Conservation (phyloP, 2,797 vertebrate genomes). For the Craterocephalus amniculus region DNA sequence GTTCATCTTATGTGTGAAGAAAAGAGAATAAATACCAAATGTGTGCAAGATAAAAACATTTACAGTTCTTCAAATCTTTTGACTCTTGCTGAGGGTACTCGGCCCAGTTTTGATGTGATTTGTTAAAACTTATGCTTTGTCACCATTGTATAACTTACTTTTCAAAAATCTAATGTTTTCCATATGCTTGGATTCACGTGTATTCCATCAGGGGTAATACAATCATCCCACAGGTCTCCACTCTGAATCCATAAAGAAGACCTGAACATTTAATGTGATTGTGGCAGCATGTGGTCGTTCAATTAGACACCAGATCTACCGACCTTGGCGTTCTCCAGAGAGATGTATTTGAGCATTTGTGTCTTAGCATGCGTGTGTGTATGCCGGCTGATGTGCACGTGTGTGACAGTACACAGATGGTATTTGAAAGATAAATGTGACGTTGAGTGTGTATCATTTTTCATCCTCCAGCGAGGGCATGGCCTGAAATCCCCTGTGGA, state of each 20-base stretch:
- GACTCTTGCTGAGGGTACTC: not conserved
- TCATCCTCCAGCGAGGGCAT: conserved; percentile 57
- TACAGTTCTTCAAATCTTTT: conserved; percentile 20
- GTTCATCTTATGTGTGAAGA: conserved; percentile 37
- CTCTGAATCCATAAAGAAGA: conserved; percentile 54
- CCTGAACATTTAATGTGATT: conserved; percentile 64
- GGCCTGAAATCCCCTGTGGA: conserved; percentile 46
- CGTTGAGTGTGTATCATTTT: conserved; percentile 61
- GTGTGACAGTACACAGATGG: conserved; percentile 72
- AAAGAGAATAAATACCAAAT: conserved; percentile 26
- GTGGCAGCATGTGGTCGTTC: conserved; percentile 73
- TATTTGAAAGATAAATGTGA: conserved; percentile 67
- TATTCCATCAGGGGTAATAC: conserved; percentile 51
- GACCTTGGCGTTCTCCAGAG: conserved; percentile 69
- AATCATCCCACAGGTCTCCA: conserved; percentile 45
- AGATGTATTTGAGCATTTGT: conserved; percentile 32
- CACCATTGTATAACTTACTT: not conserved
- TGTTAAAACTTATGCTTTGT: conserved; percentile 2
- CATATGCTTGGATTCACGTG: conserved; percentile 27
- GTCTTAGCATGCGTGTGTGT: conserved; percentile 30
- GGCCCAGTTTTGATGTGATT: conserved; percentile 2
- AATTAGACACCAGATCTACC: conserved; percentile 67
- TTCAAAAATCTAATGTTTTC: conserved; percentile 28
- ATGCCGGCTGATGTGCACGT: conserved; percentile 28
- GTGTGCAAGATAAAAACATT: conserved; percentile 23